These are phyloP conservation scores for Oncorhynchus clarkii DNA, from an alignment of 2,113 vertebrate species.

Conservation along the genomic window DNA sequence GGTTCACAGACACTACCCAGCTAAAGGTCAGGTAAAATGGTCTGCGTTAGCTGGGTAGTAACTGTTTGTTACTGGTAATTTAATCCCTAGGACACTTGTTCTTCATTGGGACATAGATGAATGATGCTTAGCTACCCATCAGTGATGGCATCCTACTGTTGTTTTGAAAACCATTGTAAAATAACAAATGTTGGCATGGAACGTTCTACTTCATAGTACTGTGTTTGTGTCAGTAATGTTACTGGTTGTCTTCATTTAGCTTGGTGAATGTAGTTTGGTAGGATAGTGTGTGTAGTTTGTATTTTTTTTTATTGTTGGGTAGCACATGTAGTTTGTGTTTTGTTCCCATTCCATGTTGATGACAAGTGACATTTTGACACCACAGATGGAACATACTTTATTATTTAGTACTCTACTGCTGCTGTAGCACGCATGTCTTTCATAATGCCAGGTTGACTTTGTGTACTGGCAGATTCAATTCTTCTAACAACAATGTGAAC, in stretches of 20 bases:
- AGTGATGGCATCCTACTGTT: not conserved
- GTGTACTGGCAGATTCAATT: too few species aligned
- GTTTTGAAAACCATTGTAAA: conserved; percentile 46
- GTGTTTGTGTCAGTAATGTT: conserved; percentile 25
- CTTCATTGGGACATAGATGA: not conserved
- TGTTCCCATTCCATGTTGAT: not conserved
- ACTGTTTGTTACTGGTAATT: not conserved
- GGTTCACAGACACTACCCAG: too few species aligned
- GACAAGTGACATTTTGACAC: not conserved
- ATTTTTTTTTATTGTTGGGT: conserved; percentile 8
- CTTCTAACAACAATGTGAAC: too few species aligned
- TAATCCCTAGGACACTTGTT: not conserved
- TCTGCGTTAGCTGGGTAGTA: not conserved
- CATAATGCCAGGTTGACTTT: not conserved
- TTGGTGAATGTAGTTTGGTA: conserved; percentile 1
- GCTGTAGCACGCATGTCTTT: not conserved
- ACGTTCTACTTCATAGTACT: conserved; percentile 49
- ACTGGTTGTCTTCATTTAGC: conserved; percentile 30
- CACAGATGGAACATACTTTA: not conserved
- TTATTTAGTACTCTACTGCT: not conserved
- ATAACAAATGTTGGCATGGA: conserved; percentile 77
- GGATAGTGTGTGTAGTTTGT: conserved; percentile 1
- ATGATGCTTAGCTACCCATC: conserved; percentile 11
- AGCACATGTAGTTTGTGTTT: not conserved
- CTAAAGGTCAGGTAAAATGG: too few species aligned